Conservation (phyloP, 2,113 vertebrate genomes). For the Tapirus terrestris region DNA sequence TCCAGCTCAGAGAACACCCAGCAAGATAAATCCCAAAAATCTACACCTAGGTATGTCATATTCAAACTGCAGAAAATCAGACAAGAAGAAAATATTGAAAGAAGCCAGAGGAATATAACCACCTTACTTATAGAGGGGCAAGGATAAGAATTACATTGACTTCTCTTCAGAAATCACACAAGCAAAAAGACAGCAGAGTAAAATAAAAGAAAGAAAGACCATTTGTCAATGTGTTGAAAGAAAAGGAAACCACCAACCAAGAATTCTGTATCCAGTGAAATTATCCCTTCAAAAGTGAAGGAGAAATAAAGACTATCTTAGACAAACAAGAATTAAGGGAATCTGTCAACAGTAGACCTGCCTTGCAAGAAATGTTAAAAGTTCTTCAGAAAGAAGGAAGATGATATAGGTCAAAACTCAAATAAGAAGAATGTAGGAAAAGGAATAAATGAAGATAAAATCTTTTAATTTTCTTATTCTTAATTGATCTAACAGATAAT, state of each 20-base stretch:
- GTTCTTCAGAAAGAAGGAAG: not conserved
- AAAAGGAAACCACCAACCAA: not conserved
- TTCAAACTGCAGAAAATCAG: not conserved
- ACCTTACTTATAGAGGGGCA: not conserved
- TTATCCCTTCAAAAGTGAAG: not conserved
- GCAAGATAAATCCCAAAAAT: not conserved
- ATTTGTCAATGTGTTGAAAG: not conserved
- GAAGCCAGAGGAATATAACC: not conserved
- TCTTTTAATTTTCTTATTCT: not conserved
- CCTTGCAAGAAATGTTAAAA: not conserved
- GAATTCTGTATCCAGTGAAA: not conserved
- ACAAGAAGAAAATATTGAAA: not conserved
- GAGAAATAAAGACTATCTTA: not conserved
- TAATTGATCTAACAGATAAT: not conserved
- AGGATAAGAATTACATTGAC: not conserved
- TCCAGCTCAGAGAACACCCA: not conserved
- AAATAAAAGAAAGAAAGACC: no score
- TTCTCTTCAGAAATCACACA: not conserved
- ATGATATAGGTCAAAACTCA: not conserved
- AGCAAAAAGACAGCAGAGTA: not conserved
- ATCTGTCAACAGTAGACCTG: not conserved
- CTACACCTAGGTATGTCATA: not conserved
- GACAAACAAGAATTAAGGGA: not conserved
- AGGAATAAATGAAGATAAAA: not conserved
- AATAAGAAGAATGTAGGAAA: not conserved